Evolutionary conservation across 1,140 invertebrate genomes (phyloP).

Genomic region (Lepidotrigona ventralis): DNA sequence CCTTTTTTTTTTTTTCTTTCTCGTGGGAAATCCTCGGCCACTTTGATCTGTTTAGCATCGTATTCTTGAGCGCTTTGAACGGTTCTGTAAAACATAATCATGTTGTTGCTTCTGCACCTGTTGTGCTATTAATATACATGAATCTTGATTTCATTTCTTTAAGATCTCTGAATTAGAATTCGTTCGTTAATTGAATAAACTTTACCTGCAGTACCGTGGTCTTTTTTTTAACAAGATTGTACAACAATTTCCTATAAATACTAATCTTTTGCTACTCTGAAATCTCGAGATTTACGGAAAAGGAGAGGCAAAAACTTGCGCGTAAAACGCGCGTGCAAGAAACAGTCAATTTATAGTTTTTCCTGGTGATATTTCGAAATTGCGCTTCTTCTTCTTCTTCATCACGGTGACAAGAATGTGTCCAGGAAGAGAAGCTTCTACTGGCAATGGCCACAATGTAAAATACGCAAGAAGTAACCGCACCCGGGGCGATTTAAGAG

Average conservation of each 20-base stretch:
- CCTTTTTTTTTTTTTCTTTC: not conserved
- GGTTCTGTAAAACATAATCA: not conserved
- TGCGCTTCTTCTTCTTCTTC: not conserved
- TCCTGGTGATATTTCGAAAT: not conserved
- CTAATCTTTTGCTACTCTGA: not conserved
- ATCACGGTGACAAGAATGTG: not conserved
- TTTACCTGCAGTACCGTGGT: not conserved
- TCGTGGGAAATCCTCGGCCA: not conserved
- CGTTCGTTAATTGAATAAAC: not conserved
- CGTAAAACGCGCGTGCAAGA: not conserved
- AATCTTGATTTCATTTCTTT: no score
- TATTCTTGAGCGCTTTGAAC: not conserved
- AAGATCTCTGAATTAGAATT: not conserved
- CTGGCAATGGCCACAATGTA: constrained; percentile 9
- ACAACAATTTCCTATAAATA: not conserved
- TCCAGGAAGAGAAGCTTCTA: constrained; percentile 15
- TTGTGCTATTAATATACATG: not conserved
- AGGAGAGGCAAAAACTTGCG: not conserved
- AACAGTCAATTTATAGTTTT: not conserved
- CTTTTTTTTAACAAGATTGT: not conserved
- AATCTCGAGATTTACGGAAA: not conserved
- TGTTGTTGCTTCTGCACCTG: not conserved
- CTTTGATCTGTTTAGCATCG: not conserved
- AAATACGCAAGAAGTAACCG: constrained; percentile 40
- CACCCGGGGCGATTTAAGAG: constrained; percentile 42